Base-by-base conservation (phyloP, 2,888 invertebrate species). In the Sinentomon sp. region DNA sequence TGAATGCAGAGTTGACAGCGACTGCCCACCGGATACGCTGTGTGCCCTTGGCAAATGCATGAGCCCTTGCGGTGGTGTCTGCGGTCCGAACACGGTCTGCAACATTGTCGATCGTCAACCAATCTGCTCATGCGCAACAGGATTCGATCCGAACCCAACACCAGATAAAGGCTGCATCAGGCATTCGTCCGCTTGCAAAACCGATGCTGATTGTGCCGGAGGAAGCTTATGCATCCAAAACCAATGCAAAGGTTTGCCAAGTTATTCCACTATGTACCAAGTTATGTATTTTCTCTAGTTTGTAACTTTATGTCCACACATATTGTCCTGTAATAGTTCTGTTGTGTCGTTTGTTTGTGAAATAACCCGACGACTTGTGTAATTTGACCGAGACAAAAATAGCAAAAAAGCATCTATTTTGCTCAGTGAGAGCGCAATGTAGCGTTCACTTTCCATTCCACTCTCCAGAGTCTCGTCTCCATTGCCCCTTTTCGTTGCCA, bases 31-130 rank as follows among this genome's bases (percentile, higher is more conserved):
- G 7, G 68, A 75, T 47, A 68, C 75, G 0, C 56, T 67, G 27
- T 82, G 80, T 48, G 56, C 64, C 26, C 60, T 63, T 36, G 67
- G 69, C 31, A 62, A 63, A 28, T 83, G 82, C 47, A 53, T 70
- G 5, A 71, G 78, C 56, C 77, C 77, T 1, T 83, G 83, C 46
- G 70, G 74, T 40, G 64, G 64, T 43, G 68, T 69, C 6, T 85
- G 83, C 48, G 80, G 78, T 4, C 57, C 64, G 1, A 85, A 85
- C 51, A 64, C 80, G 2, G 50, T 74, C 10, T 85, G 85, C 46
- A 68, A 66, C 47, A 64, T 78, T n/a, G 60, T 68, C 23, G 45
- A 48, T 29, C 48, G 50, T 33, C 43, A 47, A 25, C 65, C 77
- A 0, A 59, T 68, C n/a, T 85, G 85, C 49, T 60, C 63, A 29